Evolutionary conservation across 2,888 invertebrate genomes (phyloP).

Genomic region (Ennomos erosarius): DNA sequence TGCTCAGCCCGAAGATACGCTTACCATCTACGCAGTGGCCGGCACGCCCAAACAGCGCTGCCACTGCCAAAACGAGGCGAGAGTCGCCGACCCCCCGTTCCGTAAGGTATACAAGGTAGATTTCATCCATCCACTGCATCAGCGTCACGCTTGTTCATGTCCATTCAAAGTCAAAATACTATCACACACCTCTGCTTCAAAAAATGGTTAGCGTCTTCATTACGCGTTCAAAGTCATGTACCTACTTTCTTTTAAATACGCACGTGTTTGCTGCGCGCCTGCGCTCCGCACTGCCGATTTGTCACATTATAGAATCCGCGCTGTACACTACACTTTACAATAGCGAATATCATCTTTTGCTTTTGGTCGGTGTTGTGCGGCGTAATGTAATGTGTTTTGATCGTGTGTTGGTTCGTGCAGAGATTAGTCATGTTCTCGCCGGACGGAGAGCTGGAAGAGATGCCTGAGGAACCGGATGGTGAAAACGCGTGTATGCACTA

Average conservation of each 20-base stretch:
- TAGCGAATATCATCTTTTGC: slow-evolving; percentile 26
- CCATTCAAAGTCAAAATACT: slow-evolving; percentile 11
- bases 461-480: slow-evolving; percentile 62
- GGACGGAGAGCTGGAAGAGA: slow-evolving; percentile 70
- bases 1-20: slow-evolving; percentile 95
- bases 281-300: slow-evolving; percentile 12
- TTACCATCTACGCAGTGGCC: slow-evolving; percentile 86
- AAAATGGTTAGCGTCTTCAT: slow-evolving; percentile 6
- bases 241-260: slow-evolving; percentile 2
- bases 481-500: slow-evolving; percentile 74
- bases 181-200: slow-evolving; percentile 17
- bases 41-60: slow-evolving; percentile 70
- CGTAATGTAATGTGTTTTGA: background rate
- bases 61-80: slow-evolving; percentile 61
- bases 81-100: slow-evolving; percentile 67
- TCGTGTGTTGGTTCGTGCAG: slow-evolving; percentile 47
- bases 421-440: slow-evolving; percentile 65
- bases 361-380: slow-evolving; percentile 23
- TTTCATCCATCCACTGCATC: slow-evolving; percentile 41
- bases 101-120: slow-evolving; percentile 80
- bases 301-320: slow-evolving; percentile 4
- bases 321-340: slow-evolving; percentile 34
- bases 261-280: slow-evolving; percentile 5
- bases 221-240: slow-evolving; percentile 2
- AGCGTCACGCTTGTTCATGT: slow-evolving; percentile 32